Conservation (phyloP, 2,113 vertebrate species). For the Hypanus sabinus region DNA sequence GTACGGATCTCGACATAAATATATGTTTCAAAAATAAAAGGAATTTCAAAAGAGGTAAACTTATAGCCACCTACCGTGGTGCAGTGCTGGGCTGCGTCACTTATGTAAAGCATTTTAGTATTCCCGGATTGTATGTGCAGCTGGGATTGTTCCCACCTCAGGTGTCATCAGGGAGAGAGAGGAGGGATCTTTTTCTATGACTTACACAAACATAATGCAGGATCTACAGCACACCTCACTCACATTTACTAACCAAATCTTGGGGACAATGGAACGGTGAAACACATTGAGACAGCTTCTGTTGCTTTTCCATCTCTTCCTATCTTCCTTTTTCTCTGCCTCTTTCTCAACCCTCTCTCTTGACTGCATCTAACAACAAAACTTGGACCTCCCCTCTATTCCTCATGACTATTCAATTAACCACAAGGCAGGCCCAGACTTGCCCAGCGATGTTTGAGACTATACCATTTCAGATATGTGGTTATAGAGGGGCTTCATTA, state of each 20-base stretch:
- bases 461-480: conserved; percentile 56
- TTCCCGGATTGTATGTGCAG: conserved; percentile 46
- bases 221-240: background rate
- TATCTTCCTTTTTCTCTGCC: conserved; percentile 58
- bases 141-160: conserved; percentile 44
- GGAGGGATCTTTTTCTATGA: background rate
- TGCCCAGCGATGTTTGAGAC: conserved; percentile 70
- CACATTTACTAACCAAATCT: background rate
- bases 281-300: background rate
- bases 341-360: conserved; percentile 69
- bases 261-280: background rate
- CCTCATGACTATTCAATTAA: conserved; percentile 86
- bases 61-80: conserved; percentile 70
- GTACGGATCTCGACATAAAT: background rate
- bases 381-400: conserved; percentile 61
- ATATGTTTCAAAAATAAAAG: background rate
- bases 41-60: background rate
- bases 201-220: conserved; percentile 20
- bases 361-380: conserved; percentile 86
- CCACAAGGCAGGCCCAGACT: conserved; percentile 72
- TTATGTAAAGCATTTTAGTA: conserved; percentile 74
- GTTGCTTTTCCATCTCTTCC: conserved; percentile 53
- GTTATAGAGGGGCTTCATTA: conserved; percentile 31
- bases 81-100: conserved; percentile 64
- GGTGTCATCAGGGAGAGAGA: conserved; percentile 58